Conservation (phyloP, 1,140 invertebrate genomes). For the Drosophila erecta region DNA sequence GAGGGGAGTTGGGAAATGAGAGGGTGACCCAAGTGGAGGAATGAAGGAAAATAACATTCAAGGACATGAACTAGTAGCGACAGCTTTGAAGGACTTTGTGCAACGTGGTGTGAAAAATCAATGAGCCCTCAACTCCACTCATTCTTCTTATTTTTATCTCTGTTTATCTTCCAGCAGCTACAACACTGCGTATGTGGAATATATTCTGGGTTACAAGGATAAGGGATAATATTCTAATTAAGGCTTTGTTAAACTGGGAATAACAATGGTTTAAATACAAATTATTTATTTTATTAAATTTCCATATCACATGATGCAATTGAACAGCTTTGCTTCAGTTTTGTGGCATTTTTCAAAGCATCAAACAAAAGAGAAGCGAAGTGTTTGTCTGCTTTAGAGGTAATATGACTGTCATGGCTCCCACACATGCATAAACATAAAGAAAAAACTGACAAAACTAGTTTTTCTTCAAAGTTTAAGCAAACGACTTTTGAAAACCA, state of each 20-base stretch:
- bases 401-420: slow-evolving; percentile 26
- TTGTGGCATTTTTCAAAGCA: slow-evolving; percentile 11
- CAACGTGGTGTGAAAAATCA: slow-evolving; percentile 73
- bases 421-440: slow-evolving; percentile 24
- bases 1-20: neutral
- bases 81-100: slow-evolving; percentile 24
- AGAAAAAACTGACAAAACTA: slow-evolving; percentile 14
- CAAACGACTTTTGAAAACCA: slow-evolving; percentile 32
- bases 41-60: slow-evolving; percentile 64
- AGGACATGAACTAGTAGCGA: slow-evolving; percentile 56
- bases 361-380: slow-evolving; percentile 15
- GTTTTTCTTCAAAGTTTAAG: slow-evolving; percentile 39
- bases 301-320: neutral
- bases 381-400: slow-evolving; percentile 1
- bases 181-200: slow-evolving; percentile 20
- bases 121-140: slow-evolving; percentile 48
- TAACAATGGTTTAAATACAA: too few species aligned
- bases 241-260: too few species aligned
- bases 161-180: neutral
- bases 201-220: slow-evolving; percentile 14
- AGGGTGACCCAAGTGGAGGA: neutral
- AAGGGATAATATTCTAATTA: neutral
- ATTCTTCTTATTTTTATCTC: neutral
- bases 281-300: too few species aligned
- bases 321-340: neutral